Conservation (phyloP, 2,888 invertebrate species). For the Sesia apiformis region DNA sequence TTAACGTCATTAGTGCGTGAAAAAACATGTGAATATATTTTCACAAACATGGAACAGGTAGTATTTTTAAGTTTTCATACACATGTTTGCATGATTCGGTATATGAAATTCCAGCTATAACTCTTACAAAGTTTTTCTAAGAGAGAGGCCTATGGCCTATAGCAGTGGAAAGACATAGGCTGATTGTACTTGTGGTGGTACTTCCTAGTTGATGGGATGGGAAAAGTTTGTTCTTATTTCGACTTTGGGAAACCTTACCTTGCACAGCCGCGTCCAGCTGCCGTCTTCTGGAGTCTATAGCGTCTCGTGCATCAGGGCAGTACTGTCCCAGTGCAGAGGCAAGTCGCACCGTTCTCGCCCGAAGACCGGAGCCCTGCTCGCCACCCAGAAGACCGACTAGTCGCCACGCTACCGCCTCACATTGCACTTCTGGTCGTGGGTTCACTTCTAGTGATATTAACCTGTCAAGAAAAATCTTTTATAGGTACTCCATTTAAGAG, state of each 20-base stretch:
- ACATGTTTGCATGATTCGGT: too few relatives aligned
- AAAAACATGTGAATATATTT: too few relatives aligned
- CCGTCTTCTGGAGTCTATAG: slow-evolving; percentile 79
- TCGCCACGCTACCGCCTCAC: slow-evolving; percentile 90
- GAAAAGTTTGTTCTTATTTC: too few relatives aligned
- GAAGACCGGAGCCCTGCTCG: slow-evolving; percentile 74
- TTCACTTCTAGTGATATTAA: slow-evolving; percentile 59
- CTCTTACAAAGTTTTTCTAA: too few relatives aligned
- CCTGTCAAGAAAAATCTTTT: slow-evolving; percentile 22
- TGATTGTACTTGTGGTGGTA: too few relatives aligned
- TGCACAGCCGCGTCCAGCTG: slow-evolving; percentile 90
- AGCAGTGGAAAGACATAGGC: too few relatives aligned
- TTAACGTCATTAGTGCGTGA: too few relatives aligned
- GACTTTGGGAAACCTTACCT: slow-evolving; percentile 51
- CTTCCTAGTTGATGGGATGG: too few relatives aligned
- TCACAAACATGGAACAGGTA: too few relatives aligned
- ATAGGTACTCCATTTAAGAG: neutral
- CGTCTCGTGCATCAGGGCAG: slow-evolving; percentile 79
- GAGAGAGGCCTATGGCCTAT: too few relatives aligned
- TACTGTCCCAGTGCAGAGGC: slow-evolving; percentile 74
- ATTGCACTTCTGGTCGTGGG: slow-evolving; percentile 79
- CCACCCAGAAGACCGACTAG: slow-evolving; percentile 83
- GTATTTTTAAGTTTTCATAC: too few relatives aligned
- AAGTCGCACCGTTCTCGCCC: slow-evolving; percentile 75
- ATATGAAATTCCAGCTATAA: too few relatives aligned